Conservation (phyloP, 1,140 invertebrate genomes). For the Drosophila malerkotliana region DNA sequence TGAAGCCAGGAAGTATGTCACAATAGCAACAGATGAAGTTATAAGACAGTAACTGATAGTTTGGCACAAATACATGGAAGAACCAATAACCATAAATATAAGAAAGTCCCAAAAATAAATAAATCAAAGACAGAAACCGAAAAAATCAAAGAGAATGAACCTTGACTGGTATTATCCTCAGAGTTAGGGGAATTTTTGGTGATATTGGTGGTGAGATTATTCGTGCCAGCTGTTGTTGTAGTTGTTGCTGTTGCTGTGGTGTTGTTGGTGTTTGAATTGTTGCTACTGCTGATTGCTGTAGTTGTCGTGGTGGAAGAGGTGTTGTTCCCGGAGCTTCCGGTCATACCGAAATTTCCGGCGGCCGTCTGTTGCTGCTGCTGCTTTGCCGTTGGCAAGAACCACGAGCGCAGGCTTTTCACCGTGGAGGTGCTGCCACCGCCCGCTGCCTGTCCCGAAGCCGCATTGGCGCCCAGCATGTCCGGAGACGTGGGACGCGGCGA, state of each 20-base stretch:
- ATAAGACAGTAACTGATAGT: background rate
- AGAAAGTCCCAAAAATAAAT: slow-evolving; percentile 10
- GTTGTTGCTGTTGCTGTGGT: slow-evolving; percentile 46
- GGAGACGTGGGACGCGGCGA: slow-evolving; percentile 75
- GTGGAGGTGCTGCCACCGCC: slow-evolving; percentile 38
- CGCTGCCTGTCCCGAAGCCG: slow-evolving; percentile 21
- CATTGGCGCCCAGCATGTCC: slow-evolving; percentile 51
- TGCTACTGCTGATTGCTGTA: slow-evolving; percentile 50
- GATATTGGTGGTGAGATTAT: slow-evolving; percentile 70
- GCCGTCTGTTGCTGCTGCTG: slow-evolving; percentile 41
- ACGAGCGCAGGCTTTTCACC: slow-evolving; percentile 66
- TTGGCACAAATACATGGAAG: slow-evolving; percentile 6
- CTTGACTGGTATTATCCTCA: slow-evolving; percentile 82
- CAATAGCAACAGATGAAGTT: slow-evolving; percentile 11
- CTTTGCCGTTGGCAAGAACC: slow-evolving; percentile 60
- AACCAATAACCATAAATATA: slow-evolving; percentile 27
- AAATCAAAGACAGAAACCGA: slow-evolving; percentile 42
- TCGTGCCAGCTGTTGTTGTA: slow-evolving; percentile 69
- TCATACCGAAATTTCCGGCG: slow-evolving; percentile 79
- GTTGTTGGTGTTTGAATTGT: slow-evolving; percentile 66
- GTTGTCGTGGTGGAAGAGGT: slow-evolving; percentile 50
- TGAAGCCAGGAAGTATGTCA: slow-evolving; percentile 6
- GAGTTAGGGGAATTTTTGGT: slow-evolving; percentile 82
- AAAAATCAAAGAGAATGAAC: slow-evolving; percentile 77
- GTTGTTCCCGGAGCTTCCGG: slow-evolving; percentile 55